These are phyloP conservation scores for Syngnathus rostellatus DNA, from an alignment of 2,797 vertebrate genomes.

Conservation along the genomic window DNA sequence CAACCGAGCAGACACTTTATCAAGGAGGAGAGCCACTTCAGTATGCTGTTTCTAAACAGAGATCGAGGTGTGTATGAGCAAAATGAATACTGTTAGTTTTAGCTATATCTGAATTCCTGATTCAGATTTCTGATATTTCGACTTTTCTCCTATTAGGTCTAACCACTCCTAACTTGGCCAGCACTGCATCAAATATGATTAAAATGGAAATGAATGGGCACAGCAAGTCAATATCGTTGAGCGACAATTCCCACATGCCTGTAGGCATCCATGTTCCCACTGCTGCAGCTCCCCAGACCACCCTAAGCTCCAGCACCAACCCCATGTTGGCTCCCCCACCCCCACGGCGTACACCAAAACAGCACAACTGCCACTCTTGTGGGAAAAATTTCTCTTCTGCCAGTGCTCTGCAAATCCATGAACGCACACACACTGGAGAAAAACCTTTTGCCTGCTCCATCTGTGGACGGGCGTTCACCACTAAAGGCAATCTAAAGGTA, in stretches of 20 bases:
- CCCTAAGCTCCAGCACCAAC: constrained; percentile 84
- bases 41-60: constrained; percentile 94
- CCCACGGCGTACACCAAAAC: constrained; percentile 94
- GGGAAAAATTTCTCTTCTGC: constrained; percentile 99
- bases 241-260: constrained; percentile 81
- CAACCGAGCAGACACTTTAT: constrained; percentile 79
- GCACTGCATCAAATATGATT: constrained; percentile 86
- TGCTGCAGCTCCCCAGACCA: constrained; percentile 75
- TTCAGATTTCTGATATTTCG: background rate
- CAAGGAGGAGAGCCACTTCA: constrained; percentile 96
- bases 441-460: constrained; percentile 98
- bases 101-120: background rate
- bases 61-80: constrained; percentile 90
- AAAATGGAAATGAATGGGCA: constrained; percentile 99
- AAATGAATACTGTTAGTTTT: no score
- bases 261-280: constrained; percentile 83
- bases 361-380: constrained; percentile 98
- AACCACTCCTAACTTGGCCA: constrained; percentile 82
- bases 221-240: constrained; percentile 81
- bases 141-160: constrained; percentile 66
- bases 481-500: constrained; percentile 99
- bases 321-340: constrained; percentile 96
- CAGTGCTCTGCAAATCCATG: constrained; percentile 98
- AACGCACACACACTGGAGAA: constrained; percentile 98
- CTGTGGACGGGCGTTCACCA: constrained; percentile 98